Base-by-base conservation (phyloP, 2,797 vertebrate genomes). In the Rousettus madagascariensis region DNA sequence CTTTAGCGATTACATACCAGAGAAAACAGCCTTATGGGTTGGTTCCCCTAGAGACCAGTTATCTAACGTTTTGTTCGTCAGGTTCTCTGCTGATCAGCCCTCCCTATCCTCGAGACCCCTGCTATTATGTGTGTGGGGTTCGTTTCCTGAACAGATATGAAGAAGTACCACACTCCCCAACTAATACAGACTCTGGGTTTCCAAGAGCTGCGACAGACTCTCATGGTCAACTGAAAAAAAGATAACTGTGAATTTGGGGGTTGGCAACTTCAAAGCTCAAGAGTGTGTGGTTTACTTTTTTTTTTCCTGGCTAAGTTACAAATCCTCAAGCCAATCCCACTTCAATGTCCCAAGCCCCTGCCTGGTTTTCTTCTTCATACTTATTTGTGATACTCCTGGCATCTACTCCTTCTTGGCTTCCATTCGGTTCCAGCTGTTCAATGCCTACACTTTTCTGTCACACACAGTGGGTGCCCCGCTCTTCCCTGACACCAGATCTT, bases 181-280 rank as follows among this genome's bases (percentile, higher is more conserved):
- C 41, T 79, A 93, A 94, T 33, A 75, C 13, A n/a, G 20, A 22
- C 38, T 95, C 91, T 95, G 88, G 59, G 55, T 61, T 96, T 94
- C 92, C 85, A 87, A 91, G 86, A 89, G 74, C 83, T 95, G 80
- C 93, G 89, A 90, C 95, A 95, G 92, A 96, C 26, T 85, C 85
- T 96, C 57, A 89, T 69, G 94, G 96, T 84, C 91, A 94, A 92
- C 41, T 33, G 12, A 86, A 95, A 94, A 94, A 84, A 74, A 80
- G 82, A 82, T 69, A 91, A 95, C 90, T 97, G 94, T 87, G 86
- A 92, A 93, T 95, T 82, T 94, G 69, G 30, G 82, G 74, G 33
- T 46, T 95, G 94, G 83, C 66, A 96, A 86, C 91, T 87, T 97
- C 95, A 96, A 96, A 97, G 92, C 92, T 95, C 83, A 59, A 88